Evolutionary conservation across 1,140 invertebrate species (phyloP), one percentile per base, ranked within the genome.

Genomic region (Ephestia elutella): DNA sequence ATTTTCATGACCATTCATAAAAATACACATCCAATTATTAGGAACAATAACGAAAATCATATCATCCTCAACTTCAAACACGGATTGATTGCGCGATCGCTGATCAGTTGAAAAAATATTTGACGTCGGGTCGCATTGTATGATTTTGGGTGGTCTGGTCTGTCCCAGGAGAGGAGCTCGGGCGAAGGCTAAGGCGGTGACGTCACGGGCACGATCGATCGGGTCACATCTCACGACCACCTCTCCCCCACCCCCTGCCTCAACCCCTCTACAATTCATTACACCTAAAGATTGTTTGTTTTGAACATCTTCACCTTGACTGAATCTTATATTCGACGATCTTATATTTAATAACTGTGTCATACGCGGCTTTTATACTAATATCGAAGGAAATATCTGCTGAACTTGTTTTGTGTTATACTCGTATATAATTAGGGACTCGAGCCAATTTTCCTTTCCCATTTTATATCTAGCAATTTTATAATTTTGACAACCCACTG

Each of bases 201-300:
- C 81, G 82, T 84, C 78, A 86, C 75, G 59, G 70, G 71, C 30
- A 35, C 68, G 75, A 86, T 86, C 80, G 78, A 86, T 84, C 60
- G 57, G 64, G 62, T 71, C 71, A 65, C 65, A 74, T 70, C 66
- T 64, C 63, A 57, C 64, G 54, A 59, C 62, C 57, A 38, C 32
- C 61, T 49, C 56, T 60, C 62, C 62, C 57, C 49, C 32, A 59
- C 51, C 56, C 62, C 62, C 62, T 64, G 25, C 44, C 55, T 49
- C 58, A 25, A 56, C 57, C 49, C 53, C 51, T 54, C 54, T 59
- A 59, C 62, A 60, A 67, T 65, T 72, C 65, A 75, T 72, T 72
- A 65, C 59, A 66, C 56, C 59, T 62, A 66, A 63, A 63, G 59
- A 68, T 63, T 65, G 63, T 72, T 74, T 67, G 48, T 66, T 62